Conservation (phyloP, 1,140 invertebrate genomes). For the Cotesia typhae region DNA sequence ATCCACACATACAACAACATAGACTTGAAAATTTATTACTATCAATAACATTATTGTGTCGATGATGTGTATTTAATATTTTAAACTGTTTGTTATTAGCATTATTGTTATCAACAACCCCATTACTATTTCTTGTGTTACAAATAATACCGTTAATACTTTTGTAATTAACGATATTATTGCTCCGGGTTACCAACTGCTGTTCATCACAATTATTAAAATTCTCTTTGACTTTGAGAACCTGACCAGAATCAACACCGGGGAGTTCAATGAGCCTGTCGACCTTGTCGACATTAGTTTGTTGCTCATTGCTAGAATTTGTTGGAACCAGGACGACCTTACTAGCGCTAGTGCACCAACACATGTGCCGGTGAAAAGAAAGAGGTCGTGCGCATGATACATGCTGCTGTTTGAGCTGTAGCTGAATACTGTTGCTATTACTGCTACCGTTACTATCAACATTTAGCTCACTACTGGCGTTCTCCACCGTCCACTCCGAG, state of each 20-base stretch:
- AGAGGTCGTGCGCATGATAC: slow-evolving; percentile 63
- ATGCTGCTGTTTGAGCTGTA: slow-evolving; percentile 36
- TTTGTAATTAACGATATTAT: slow-evolving; percentile 30
- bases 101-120: slow-evolving; percentile 24
- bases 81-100: slow-evolving; percentile 19
- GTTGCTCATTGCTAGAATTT: slow-evolving; percentile 8
- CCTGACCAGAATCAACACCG: slow-evolving; percentile 28
- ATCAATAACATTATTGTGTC: slow-evolving; percentile 17
- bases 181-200: slow-evolving; percentile 15
- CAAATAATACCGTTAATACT: slow-evolving; percentile 33
- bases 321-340: background rate
- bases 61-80: slow-evolving; percentile 13
- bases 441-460: slow-evolving; percentile 1
- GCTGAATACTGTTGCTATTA: slow-evolving; percentile 28
- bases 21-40: slow-evolving; percentile 40
- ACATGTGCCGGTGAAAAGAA: slow-evolving; percentile 67
- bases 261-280: slow-evolving; percentile 14
- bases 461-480: slow-evolving; percentile 14
- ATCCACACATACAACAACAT: slow-evolving; percentile 73
- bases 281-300: slow-evolving; percentile 26
- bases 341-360: slow-evolving; percentile 60
- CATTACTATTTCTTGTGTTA: slow-evolving; percentile 18
- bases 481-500: slow-evolving; percentile 7
- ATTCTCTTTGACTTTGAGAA: slow-evolving; percentile 37
- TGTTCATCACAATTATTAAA: slow-evolving; percentile 34